Evolutionary conservation across 1,140 invertebrate species (phyloP).

Genomic region (Aplysia californica): DNA sequence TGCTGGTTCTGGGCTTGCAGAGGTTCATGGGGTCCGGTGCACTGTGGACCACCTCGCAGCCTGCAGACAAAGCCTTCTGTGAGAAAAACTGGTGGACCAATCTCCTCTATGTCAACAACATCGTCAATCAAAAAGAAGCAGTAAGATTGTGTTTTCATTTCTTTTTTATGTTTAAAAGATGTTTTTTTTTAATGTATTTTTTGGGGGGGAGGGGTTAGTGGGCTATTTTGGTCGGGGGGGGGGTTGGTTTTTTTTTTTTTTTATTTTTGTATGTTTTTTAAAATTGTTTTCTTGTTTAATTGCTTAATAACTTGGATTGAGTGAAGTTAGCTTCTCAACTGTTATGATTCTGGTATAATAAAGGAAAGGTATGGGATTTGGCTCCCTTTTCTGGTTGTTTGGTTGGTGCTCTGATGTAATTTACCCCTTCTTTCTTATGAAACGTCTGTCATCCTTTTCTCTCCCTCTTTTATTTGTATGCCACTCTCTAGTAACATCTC

Average conservation of each 20-base stretch:
- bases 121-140: constrained; percentile 66
- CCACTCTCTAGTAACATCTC: no score
- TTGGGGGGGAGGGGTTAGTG: background rate
- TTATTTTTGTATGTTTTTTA: background rate
- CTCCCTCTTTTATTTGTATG: no score
- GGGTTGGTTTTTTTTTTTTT: background rate
- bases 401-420: no score
- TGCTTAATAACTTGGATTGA: no score
- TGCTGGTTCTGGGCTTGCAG: constrained; percentile 79
- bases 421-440: no score
- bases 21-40: constrained; percentile 75
- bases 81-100: constrained; percentile 84
- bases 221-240: background rate
- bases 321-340: no score
- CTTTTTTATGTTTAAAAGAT: background rate
- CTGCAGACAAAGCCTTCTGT: constrained; percentile 66
- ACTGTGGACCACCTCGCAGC: constrained; percentile 29
- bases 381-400: no score
- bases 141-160: constrained; percentile 5
- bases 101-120: constrained; percentile 85
- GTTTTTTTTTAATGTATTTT: background rate
- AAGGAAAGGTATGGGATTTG: no score
- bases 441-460: no score
- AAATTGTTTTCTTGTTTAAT: no score
- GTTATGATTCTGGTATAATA: no score